Base-by-base conservation (phyloP, 2,113 vertebrate species). In the Atractosteus spatula region DNA sequence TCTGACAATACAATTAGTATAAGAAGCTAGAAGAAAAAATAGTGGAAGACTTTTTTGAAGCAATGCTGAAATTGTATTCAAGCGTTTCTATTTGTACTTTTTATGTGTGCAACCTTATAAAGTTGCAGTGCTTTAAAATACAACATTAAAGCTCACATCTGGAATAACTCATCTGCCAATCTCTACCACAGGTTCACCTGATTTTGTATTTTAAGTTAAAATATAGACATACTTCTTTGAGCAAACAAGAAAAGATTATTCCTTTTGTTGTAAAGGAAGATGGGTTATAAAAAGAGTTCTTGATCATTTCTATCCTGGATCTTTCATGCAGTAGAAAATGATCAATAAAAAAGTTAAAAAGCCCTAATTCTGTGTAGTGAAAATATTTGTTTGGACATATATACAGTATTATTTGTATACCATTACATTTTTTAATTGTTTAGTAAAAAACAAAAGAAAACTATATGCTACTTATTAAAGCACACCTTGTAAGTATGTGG, bases 371-470 rank as follows among this genome's bases (percentile, higher is more conserved):
- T 59, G 57, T n/a, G 5, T n/a, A 59, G 12, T 65, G 13, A 7
- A 65, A 74, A 45, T 81, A 74, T 80, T 82, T 77, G 57, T 81
- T 83, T 85, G 43, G 74, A 67, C 79, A 63, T 74, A 74, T 79
- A 79, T 82, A 77, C 83, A 78, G 80, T 44, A 66, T 84, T 83
- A 84, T 78, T 79, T 80, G 76, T 87, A 85, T 85, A 88, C 83
- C 78, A 81, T 69, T 73, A 75, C 76, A 75, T 74, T 45, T 74
- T 82, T 76, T 75, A 69, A 74, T 81, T 82, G 84, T 12, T 77
- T 78, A 78, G 78, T 77, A 54, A 76, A 71, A 84, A 80, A 81
- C 55, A 42, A 55, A 55, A 65, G 69, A 76, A 69, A 70, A 70
- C 16, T 63, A 78, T 12, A 72, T 62, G 59, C 43, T 69, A 56